phyloP scores from a whole-genome alignment of 2,888 invertebrate genomes.

The Eupithecia vulgata region DNA sequence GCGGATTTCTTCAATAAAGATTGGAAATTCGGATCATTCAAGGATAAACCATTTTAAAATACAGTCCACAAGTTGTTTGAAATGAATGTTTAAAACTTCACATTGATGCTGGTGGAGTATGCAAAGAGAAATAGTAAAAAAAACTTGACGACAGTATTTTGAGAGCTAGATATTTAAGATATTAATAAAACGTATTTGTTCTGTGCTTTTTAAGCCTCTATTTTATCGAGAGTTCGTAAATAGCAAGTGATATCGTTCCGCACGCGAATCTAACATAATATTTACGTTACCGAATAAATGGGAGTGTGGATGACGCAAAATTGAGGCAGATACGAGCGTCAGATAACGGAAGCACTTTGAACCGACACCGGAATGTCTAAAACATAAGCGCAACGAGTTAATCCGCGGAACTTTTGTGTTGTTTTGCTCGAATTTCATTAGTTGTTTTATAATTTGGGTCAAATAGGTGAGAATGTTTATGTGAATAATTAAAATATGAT shows the following conservation, averaged over 20 bases:
- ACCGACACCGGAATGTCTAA: conserved; percentile 49
- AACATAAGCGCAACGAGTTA: conserved; percentile 35
- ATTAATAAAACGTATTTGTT: conserved; percentile 3
- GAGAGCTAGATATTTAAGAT: background rate
- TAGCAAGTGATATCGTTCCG: conserved; percentile 40
- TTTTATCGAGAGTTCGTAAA: conserved; percentile 34
- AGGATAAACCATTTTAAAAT: too few relatives aligned
- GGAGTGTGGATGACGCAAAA: conserved; percentile 57
- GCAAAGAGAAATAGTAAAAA: too few relatives aligned
- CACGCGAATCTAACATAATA: conserved; percentile 47
- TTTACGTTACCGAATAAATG: conserved; percentile 51
- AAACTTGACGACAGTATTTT: too few relatives aligned
- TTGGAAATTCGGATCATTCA: too few relatives aligned
- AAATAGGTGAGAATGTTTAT: background rate
- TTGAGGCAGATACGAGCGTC: conserved; percentile 45
- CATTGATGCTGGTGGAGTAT: too few relatives aligned
- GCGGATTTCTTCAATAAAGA: too few relatives aligned
- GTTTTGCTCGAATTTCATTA: conserved; percentile 16
- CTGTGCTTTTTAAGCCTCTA: background rate
- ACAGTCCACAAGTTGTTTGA: too few relatives aligned
- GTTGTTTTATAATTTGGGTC: background rate
- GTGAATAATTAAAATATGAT: background rate
- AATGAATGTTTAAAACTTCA: too few relatives aligned
- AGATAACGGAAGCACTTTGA: conserved; percentile 56
- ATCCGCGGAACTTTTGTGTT: conserved; percentile 40